Evolutionary conservation across 1,140 invertebrate species (phyloP), one percentile per base, ranked within the genome.

Genomic region (Formica selysi): DNA sequence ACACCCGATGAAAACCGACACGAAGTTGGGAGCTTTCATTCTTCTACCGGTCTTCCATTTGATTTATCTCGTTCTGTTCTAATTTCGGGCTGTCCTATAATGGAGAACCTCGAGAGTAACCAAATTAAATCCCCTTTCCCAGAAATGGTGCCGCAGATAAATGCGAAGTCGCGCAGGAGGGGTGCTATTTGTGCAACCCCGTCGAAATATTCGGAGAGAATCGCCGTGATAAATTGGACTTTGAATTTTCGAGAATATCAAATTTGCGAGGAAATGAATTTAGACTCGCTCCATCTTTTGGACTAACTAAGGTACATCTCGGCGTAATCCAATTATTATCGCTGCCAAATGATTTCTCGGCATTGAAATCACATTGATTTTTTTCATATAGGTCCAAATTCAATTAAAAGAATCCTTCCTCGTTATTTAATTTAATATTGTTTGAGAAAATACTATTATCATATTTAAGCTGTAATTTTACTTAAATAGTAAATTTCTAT

Each of bases 21-120:
- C 32, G 2, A 32, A 32, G 26, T 29, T 29, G 26, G 26, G 26
- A 1, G 1, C 13, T 4, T 38, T 22, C 6, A 3, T 62, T 36
- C 32, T 11, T 0, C 13, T 19, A 51, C 48, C 48, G 48, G 48
- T 16, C 7, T 80, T 19, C 44, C 32, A n/a, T 79, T 90, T 87
- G 73, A 86, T 68, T 90, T 32, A 62, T 83, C 61, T 57, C 44
- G 54, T 64, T 79, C 16, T 71, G 70, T 67, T 89, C 62, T 85
- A 81, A 57, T 51, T 48, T 36, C 22, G 19, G n/a, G 48, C 65
- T 70, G 32, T 73, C 38, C 54, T 26, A 71, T 71, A 73, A 83
- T 48, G 26, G 26, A 61, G 44, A 51, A 19, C 16, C 11, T 26
- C n/a, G 54, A 44, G 26, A 44, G 26, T 61, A 61, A 61, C 26